Conservation (phyloP, 2,797 vertebrate genomes). For the Nannoperca obscura region DNA sequence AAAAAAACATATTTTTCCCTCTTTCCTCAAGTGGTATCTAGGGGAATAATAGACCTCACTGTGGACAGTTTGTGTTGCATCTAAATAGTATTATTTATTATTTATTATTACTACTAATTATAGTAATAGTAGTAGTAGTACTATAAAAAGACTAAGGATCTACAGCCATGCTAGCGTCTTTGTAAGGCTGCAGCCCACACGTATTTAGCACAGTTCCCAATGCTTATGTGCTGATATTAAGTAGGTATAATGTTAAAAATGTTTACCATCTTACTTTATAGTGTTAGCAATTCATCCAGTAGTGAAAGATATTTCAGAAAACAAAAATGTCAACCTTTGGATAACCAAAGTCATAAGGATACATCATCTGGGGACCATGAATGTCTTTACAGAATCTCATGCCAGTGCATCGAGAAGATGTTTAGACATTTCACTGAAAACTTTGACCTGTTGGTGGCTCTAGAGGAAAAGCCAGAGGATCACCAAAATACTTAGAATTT, state of each 20-base stretch:
- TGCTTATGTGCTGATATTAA: not conserved
- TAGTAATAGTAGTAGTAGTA: too few species aligned
- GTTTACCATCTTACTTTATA: not conserved
- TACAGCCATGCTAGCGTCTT: not conserved
- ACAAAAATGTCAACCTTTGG: too few species aligned
- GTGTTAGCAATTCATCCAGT: not conserved
- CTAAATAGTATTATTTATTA: not conserved
- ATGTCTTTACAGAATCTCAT: not conserved
- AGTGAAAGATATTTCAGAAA: not conserved
- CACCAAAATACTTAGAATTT: not conserved
- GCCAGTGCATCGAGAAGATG: not conserved
- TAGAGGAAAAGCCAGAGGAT: not conserved
- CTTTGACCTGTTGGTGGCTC: not conserved
- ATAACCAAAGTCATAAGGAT: not conserved
- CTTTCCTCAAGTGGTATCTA: not conserved
- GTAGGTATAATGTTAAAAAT: not conserved
- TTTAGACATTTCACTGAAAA: not conserved
- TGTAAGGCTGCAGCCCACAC: not conserved
- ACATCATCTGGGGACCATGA: not conserved
- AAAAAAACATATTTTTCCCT: conserved; percentile 10
- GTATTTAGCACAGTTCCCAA: not conserved
- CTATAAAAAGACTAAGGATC: not conserved
- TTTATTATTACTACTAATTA: too few species aligned
- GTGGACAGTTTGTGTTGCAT: not conserved
- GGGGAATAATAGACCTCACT: not conserved